Base-by-base conservation (phyloP, 2,797 vertebrate genomes). In the Liasis olivaceus region DNA sequence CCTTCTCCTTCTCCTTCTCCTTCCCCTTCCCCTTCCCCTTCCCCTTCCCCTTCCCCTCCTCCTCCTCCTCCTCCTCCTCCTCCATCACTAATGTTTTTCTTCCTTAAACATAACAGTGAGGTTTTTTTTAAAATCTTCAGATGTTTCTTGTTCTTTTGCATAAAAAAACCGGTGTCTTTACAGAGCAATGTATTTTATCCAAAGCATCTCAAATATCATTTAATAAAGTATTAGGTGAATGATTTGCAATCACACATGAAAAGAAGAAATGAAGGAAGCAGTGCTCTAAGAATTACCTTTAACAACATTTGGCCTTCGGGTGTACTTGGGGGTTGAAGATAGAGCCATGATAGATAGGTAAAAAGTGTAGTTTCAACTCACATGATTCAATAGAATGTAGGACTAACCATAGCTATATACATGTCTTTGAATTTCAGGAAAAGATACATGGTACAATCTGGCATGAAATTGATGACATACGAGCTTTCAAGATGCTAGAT, bases 381-480 rank as follows among this genome's bases (percentile, higher is more conserved):
- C 28, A 54, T 24, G 12, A 11, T 13, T 42, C 58, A 15, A 17
- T 47, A 64, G n/a, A 88, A 4, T 47, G 60, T 56, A 56, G 20
- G 47, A 20, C 5, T 92, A 22, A 31, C 20, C 31, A 60, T 1
- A 92, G 94, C 26, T 88, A 20, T n/a, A 1, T 87, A 3, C 0
- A 91, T 95, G 85, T 90, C 17, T 64, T 89, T 36, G 42, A 26
- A 88, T 94, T 95, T 81, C 96, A 99, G 99, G 99, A 99, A 88
- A 98, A 98, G 96, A 98, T 99, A 96, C 98, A 98, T 59, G 98
- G 98, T 91, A 99, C 99, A 42, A 98, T 99, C 94, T 99, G 99
- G 99, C 98, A 98, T 91, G 99, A 99, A 93, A 99, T 99, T 5
- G 99, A 99, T 93, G 99, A 99, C 97, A 97, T 98, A 95, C 98